Conservation (phyloP, 2,888 invertebrate genomes). For the Seira ritae region DNA sequence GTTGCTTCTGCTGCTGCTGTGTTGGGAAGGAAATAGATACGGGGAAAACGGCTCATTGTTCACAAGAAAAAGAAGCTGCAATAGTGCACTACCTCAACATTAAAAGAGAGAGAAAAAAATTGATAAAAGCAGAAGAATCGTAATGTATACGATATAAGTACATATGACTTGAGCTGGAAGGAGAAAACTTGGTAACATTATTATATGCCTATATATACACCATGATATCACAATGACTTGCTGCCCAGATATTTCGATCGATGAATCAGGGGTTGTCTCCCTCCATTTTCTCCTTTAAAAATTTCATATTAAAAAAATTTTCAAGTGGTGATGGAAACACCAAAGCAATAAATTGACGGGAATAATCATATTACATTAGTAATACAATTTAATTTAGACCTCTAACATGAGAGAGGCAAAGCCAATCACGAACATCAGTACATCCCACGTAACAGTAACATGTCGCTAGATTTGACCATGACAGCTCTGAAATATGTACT, state of each 20-base stretch:
- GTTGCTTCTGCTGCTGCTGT: background rate
- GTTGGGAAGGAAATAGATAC: background rate
- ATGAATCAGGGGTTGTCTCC: conserved; percentile 21
- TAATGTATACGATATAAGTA: background rate
- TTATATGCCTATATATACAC: background rate
- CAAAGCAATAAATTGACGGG: too few relatives aligned
- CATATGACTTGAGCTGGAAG: too few relatives aligned
- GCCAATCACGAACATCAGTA: too few relatives aligned
- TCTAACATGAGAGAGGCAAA: too few relatives aligned
- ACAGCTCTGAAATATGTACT: too few relatives aligned
- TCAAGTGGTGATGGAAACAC: background rate
- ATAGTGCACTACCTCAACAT: conserved; percentile 11
- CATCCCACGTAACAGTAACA: too few relatives aligned
- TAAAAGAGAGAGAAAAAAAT: background rate
- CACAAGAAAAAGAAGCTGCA: conserved; percentile 6
- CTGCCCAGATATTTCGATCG: conserved; percentile 22
- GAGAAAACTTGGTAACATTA: background rate
- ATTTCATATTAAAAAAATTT: background rate
- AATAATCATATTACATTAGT: too few relatives aligned
- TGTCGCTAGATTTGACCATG: too few relatives aligned
- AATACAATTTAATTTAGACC: too few relatives aligned
- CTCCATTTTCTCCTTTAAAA: conserved; percentile 1
- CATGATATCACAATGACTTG: background rate
- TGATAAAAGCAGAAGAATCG: background rate
- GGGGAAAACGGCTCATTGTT: conserved; percentile 1